These are phyloP conservation scores for Cochlearius cochlearius DNA, from an alignment of 2,113 vertebrate species.

Conservation along the genomic window DNA sequence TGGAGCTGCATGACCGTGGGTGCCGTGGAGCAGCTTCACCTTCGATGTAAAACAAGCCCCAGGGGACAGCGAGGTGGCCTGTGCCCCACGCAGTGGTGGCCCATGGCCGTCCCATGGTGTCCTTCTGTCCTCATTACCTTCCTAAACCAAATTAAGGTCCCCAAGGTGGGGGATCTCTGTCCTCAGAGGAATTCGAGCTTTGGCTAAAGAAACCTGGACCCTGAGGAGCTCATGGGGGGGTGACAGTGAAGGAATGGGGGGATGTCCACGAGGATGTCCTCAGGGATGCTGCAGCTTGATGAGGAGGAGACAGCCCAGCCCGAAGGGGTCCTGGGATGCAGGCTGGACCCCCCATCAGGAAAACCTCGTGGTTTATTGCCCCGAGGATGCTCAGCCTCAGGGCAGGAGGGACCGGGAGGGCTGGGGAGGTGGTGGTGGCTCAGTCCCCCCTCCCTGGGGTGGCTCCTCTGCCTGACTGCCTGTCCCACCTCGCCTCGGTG, in stretches of 20 bases:
- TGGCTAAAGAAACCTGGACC: not conserved
- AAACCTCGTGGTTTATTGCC: not conserved
- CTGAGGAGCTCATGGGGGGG: not conserved
- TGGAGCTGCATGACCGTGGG: fast-evolving
- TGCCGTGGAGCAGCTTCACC: not conserved
- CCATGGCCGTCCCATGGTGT: fast-evolving
- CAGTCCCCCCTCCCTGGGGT: not conserved
- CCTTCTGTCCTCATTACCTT: not conserved
- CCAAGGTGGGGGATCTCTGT: not conserved
- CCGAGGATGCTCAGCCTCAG: not conserved
- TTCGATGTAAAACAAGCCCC: not conserved
- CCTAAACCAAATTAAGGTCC: not conserved
- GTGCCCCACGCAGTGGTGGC: not conserved
- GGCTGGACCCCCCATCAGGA: not conserved
- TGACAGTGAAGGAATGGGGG: not conserved
- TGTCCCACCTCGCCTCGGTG: not conserved
- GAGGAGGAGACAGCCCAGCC: not conserved
- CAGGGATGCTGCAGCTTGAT: not conserved
- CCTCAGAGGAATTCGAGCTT: not conserved
- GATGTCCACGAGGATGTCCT: not conserved
- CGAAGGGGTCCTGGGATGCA: fast-evolving
- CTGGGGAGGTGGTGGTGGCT: not conserved
- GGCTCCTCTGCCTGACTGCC: not conserved
- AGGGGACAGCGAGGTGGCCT: not conserved
- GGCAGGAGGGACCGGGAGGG: fast-evolving